Percentiles rank a stretch among this genome's conserved stretches.
phyloP scores from a whole-genome alignment of 2,797 vertebrate species.

The Thunnus albacares region DNA sequence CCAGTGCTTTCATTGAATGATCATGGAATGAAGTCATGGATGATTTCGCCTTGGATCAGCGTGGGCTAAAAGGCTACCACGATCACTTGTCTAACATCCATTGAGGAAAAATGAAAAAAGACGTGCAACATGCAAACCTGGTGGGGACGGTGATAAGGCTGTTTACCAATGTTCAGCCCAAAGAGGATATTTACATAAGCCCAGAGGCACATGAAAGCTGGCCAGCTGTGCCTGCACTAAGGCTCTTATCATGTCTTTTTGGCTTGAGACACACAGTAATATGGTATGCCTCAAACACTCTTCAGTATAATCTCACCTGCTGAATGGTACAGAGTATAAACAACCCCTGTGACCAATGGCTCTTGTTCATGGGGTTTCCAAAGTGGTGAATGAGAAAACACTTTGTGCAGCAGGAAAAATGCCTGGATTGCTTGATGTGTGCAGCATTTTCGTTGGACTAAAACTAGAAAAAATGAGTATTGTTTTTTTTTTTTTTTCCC shows the following conservation, averaged over 20 bases:
- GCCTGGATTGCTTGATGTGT: constrained; percentile 13
- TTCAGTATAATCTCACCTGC: constrained; percentile 71
- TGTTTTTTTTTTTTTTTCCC: constrained; percentile 5
- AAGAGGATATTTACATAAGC: constrained; percentile 77
- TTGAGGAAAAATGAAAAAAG: constrained; percentile 29
- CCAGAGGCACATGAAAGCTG: constrained; percentile 71
- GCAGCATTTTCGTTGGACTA: constrained; percentile 21
- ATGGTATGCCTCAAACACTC: constrained; percentile 49
- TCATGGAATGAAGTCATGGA: neutral
- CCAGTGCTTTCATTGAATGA: neutral
- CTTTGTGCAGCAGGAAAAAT: constrained; percentile 13
- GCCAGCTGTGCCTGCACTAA: constrained; percentile 67
- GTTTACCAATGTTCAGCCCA: constrained; percentile 75
- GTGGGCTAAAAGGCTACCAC: constrained; percentile 38
- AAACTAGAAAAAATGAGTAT: neutral
- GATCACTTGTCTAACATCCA: constrained; percentile 63
- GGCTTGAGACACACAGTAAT: constrained; percentile 65
- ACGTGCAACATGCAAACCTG: constrained; percentile 62
- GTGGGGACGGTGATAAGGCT: constrained; percentile 78
- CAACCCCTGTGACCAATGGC: constrained; percentile 64
- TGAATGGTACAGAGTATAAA: constrained; percentile 62
- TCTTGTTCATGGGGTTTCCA: constrained; percentile 39
- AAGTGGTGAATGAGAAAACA: constrained; percentile 36
- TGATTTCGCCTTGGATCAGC: constrained; percentile 40
- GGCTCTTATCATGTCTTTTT: constrained; percentile 65